phyloP scores from a whole-genome alignment of 2,113 vertebrate species.

The Callospermophilus lateralis region DNA sequence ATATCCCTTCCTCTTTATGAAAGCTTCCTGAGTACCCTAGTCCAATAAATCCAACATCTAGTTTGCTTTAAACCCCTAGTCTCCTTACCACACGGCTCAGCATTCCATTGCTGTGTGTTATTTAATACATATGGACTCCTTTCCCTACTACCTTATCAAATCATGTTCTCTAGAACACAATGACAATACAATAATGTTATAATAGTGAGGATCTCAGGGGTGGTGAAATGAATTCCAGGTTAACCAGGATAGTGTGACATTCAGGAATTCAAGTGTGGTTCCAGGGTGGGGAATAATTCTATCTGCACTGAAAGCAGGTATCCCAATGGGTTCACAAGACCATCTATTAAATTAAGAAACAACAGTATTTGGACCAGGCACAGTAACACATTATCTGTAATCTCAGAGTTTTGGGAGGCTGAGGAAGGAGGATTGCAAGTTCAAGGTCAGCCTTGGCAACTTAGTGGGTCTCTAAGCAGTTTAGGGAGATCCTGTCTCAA shows the following conservation, averaged over 20 bases:
- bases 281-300: not conserved
- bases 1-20: not conserved
- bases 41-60: constrained; percentile 23
- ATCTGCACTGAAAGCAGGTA: not conserved
- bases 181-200: not conserved
- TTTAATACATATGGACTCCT: not conserved
- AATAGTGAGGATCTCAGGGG: not conserved
- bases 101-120: not conserved
- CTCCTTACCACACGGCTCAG: not conserved
- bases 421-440: too few relatives aligned
- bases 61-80: not conserved
- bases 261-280: not conserved
- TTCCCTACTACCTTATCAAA: not conserved
- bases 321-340: not conserved
- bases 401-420: too few relatives aligned
- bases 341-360: not conserved
- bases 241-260: not conserved
- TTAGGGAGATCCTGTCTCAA: too few relatives aligned
- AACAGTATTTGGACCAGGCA: not conserved
- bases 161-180: not conserved
- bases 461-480: too few relatives aligned
- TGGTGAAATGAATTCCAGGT: not conserved
- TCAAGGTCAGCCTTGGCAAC: too few relatives aligned
- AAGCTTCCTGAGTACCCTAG: not conserved
- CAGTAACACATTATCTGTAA: too few relatives aligned